A percentile compares a stretch with the other conserved stretches of the same genome.
Evolutionary conservation across 2,888 invertebrate species (phyloP).

Genomic region (Coelogynopora nodosa): DNA sequence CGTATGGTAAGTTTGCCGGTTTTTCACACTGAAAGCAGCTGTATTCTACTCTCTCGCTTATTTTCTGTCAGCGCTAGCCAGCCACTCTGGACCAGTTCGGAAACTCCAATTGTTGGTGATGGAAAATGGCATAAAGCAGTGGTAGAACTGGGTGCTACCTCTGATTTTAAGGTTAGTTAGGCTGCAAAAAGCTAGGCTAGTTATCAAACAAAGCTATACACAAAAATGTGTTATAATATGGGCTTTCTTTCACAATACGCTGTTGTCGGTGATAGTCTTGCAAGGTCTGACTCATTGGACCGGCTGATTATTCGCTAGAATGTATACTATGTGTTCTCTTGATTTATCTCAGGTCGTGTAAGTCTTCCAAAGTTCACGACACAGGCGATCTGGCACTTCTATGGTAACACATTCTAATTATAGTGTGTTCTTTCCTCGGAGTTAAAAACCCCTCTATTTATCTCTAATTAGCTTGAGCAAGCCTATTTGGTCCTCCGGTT

Average conservation of each 20-base stretch:
- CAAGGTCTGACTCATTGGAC: not conserved
- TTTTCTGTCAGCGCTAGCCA: not conserved
- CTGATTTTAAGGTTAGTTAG: slow-evolving; percentile 26
- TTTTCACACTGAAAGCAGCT: no score
- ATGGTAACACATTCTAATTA: slow-evolving; percentile 7
- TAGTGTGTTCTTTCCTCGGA: not conserved
- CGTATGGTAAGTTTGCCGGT: not conserved
- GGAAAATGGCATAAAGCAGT: not conserved
- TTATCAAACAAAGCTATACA: no score
- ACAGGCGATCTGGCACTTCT: slow-evolving; percentile 36
- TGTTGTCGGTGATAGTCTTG: not conserved
- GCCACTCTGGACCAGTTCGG: not conserved
- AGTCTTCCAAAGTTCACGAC: slow-evolving; percentile 10
- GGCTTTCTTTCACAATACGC: no score
- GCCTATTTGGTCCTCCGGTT: slow-evolving; percentile 21
- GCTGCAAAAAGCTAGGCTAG: not conserved
- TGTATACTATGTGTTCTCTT: no score
- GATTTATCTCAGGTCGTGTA: slow-evolving; percentile 37
- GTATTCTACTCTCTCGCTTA: no score
- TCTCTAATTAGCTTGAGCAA: not conserved
- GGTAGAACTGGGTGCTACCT: not conserved
- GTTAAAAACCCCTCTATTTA: not conserved
- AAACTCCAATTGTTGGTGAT: not conserved
- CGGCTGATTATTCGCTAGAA: no score
- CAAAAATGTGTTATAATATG: no score